Conservation (phyloP, 2,888 invertebrate species). For the Osmoderma eremita region DNA sequence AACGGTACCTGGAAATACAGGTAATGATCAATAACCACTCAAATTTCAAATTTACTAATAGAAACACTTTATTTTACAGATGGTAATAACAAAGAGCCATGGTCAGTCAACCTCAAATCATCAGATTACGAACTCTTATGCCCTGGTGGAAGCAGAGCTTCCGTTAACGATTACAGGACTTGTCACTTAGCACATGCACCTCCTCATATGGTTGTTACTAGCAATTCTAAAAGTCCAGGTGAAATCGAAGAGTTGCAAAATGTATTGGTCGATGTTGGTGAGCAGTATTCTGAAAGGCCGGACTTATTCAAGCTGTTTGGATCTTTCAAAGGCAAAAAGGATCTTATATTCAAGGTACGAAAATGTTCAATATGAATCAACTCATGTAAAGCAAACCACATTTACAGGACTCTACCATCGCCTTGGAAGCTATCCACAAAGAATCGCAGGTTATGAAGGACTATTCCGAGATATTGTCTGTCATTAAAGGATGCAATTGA, state of each 20-base stretch:
- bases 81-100: constrained; percentile 70
- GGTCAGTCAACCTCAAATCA: constrained; percentile 64
- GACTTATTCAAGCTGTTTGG: constrained; percentile 76
- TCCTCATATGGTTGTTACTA: constrained; percentile 66
- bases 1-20: constrained; percentile 68
- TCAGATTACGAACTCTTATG: constrained; percentile 73
- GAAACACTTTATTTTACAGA: constrained; percentile 53
- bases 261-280: constrained; percentile 70
- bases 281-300: constrained; percentile 67
- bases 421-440: constrained; percentile 60
- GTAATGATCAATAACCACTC: constrained; percentile 47
- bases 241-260: constrained; percentile 70
- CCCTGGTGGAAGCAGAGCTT: constrained; percentile 69
- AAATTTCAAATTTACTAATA: not conserved
- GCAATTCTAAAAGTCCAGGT: constrained; percentile 58
- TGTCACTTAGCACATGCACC: constrained; percentile 73
- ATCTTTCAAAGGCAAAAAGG: constrained; percentile 64
- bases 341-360: constrained; percentile 67
- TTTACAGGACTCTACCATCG: constrained; percentile 63
- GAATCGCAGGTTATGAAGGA: constrained; percentile 54
- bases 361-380: constrained; percentile 53
- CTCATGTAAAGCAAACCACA: constrained; percentile 32
- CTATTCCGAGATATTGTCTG: constrained; percentile 51
- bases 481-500: constrained; percentile 49
- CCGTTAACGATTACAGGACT: constrained; percentile 66